Evolutionary conservation across 2,113 vertebrate genomes (phyloP).

Genomic region (Furnarius figulus): DNA sequence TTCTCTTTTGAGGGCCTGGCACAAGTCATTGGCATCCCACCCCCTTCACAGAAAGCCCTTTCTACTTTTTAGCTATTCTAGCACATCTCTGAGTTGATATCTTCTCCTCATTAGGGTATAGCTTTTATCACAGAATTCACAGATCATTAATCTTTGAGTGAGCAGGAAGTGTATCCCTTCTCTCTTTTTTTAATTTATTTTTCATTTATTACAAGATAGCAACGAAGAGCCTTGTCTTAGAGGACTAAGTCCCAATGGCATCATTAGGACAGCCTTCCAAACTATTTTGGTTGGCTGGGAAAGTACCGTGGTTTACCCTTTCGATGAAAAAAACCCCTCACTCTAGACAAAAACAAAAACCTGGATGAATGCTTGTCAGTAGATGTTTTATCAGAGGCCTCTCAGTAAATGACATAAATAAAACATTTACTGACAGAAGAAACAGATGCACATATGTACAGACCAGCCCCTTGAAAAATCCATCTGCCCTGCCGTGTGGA

Average conservation of each 20-base stretch:
- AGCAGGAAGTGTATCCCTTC: not conserved
- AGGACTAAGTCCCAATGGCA: not conserved
- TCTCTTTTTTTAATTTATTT: rapidly evolving
- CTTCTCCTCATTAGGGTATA: not conserved
- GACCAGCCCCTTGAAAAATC: not conserved
- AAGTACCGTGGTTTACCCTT: not conserved
- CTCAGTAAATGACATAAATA: not conserved
- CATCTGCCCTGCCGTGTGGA: slow-evolving; percentile 37
- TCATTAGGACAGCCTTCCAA: not conserved
- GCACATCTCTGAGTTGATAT: not conserved
- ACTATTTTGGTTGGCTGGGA: not conserved
- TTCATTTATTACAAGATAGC: not conserved
- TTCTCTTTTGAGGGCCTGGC: not conserved
- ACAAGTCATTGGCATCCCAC: not conserved
- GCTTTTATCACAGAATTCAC: not conserved
- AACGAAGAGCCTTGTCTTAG: not conserved
- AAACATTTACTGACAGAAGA: slow-evolving; percentile 33
- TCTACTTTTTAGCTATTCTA: not conserved
- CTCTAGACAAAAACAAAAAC: not conserved
- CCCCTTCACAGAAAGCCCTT: not conserved
- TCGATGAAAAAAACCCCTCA: not conserved
- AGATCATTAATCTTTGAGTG: not conserved
- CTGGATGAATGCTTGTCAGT: not conserved
- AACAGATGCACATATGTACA: not conserved
- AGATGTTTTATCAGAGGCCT: not conserved